Evolutionary conservation across 2,888 invertebrate genomes (phyloP).

Genomic region (Drosophila silvestris): DNA sequence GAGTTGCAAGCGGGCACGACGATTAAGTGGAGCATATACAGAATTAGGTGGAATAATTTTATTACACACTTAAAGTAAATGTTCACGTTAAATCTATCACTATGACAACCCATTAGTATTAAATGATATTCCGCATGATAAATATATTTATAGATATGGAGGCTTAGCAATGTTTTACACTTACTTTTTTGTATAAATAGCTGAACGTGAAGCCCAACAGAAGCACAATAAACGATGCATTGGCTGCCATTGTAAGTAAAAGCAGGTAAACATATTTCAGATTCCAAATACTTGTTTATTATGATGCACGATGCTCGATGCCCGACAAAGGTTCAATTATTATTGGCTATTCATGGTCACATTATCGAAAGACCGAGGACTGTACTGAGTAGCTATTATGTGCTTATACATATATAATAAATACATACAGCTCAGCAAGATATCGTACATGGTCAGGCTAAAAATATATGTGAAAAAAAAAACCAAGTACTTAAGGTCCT

Average conservation of each 20-base stretch:
- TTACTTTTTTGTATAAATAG: neutral
- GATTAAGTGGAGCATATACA: neutral
- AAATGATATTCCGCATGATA: neutral
- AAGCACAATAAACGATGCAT: neutral
- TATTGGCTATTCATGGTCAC: slow-evolving; percentile 62
- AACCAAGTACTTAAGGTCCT: slow-evolving; percentile 53
- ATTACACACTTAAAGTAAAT: neutral
- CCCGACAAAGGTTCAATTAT: slow-evolving; percentile 67
- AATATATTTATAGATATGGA: neutral
- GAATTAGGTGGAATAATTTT: neutral
- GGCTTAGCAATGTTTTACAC: neutral
- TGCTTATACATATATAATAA: slow-evolving; percentile 19
- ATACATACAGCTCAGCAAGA: slow-evolving; percentile 48
- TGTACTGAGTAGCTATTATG: slow-evolving; percentile 29
- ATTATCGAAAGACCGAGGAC: slow-evolving; percentile 45
- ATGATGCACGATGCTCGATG: slow-evolving; percentile 23
- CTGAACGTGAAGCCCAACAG: slow-evolving; percentile 8
- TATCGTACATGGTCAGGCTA: slow-evolving; percentile 46
- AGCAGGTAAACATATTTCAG: slow-evolving; percentile 40
- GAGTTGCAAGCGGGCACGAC: neutral
- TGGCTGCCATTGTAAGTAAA: slow-evolving; percentile 24
- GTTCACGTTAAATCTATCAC: neutral
- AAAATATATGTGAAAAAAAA: slow-evolving; percentile 51
- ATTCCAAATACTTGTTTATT: slow-evolving; percentile 29
- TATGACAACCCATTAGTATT: neutral